A percentile compares a stretch with the other conserved stretches of the same genome.
These are phyloP conservation scores for Molorchus minor DNA, from an alignment of 2,888 invertebrate species.

Conservation along the genomic window DNA sequence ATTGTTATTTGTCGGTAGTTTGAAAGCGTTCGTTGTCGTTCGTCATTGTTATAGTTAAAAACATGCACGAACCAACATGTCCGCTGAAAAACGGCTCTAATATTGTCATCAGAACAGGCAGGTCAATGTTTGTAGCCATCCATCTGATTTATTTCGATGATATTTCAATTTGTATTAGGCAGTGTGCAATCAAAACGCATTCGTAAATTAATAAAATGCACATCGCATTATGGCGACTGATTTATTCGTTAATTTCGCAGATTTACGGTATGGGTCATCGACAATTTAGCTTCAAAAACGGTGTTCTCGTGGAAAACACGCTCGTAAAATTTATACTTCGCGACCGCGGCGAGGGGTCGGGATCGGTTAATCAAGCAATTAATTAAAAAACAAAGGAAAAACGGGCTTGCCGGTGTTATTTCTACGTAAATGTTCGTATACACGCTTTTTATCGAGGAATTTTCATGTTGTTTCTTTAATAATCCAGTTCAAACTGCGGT, in stretches of 20 bases:
- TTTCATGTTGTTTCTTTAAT: too few relatives aligned
- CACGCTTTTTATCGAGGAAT: too few relatives aligned
- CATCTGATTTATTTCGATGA: conserved; percentile 25
- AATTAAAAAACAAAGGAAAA: conserved; percentile 19
- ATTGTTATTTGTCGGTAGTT: too few relatives aligned
- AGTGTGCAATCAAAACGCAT: conserved; percentile 29
- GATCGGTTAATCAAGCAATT: conserved; percentile 20
- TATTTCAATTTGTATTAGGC: conserved; percentile 32
- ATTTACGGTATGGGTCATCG: conserved; percentile 33
- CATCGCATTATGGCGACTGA: conserved; percentile 45
- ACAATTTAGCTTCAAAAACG: conserved; percentile 17
- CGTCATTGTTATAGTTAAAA: too few relatives aligned
- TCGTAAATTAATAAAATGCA: conserved; percentile 44
- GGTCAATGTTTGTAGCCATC: too few relatives aligned
- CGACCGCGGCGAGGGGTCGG: not conserved
- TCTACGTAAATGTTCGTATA: conserved; percentile 1
- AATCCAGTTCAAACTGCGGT: too few relatives aligned
- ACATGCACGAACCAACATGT: too few relatives aligned
- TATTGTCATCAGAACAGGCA: too few relatives aligned
- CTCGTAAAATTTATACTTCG: conserved; percentile 10
- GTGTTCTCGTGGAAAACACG: conserved; percentile 6
- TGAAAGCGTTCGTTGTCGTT: too few relatives aligned
- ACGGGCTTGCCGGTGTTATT: not conserved
- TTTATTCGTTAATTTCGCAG: conserved; percentile 44
- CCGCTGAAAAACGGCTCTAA: too few relatives aligned